phyloP scores from a whole-genome alignment of 35 echinoderm and acorn worm genomes.

The Acanthaster planci region DNA sequence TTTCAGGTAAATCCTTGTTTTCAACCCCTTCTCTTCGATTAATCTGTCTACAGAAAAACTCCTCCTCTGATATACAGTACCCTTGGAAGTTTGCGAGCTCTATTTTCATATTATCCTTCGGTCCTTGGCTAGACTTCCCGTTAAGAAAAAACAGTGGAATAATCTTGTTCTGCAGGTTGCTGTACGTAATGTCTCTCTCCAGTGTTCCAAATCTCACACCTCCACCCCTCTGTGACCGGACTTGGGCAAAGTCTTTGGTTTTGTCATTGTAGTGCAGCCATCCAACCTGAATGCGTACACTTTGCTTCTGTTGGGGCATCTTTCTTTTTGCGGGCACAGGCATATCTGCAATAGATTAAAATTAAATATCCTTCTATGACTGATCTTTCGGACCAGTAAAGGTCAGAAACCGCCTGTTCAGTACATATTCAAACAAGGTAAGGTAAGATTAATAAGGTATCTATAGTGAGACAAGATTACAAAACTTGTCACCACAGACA shows the following conservation, averaged over 20 bases:
- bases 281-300: no score
- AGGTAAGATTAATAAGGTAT: no score
- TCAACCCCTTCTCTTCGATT: not conserved
- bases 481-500: no score
- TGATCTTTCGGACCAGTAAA: no score
- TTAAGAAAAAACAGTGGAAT: not conserved
- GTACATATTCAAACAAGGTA: no score
- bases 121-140: not conserved
- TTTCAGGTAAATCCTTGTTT: no score
- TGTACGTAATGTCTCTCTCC: not conserved
- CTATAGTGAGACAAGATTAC: no score
- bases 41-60: not conserved
- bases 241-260: not conserved
- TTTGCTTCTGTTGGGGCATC: no score
- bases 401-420: no score
- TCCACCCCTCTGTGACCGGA: not conserved
- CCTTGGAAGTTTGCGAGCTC: not conserved
- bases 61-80: not conserved
- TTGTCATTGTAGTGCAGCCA: not conserved
- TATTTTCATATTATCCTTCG: not conserved
- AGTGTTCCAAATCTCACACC: not conserved
- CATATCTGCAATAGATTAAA: no score
- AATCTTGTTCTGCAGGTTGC: not conserved
- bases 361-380: no score
- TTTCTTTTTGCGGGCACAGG: no score